Base-by-base conservation (phyloP, 1,140 invertebrate species). In the Gonioctena quinquepunctata region DNA sequence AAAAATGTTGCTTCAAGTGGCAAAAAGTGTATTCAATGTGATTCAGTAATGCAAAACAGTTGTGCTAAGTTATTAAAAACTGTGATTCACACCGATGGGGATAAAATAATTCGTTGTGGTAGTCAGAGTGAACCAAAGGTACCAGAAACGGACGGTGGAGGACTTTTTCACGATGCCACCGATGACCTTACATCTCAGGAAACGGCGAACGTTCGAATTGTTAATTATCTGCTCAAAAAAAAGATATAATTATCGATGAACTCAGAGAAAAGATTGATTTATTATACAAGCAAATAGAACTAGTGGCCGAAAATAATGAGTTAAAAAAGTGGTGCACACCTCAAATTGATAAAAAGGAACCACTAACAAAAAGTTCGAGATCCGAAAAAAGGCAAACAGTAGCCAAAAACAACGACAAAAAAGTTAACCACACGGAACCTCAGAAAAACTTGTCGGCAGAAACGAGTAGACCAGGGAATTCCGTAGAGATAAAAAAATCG, bases 251-350 rank as follows among this genome's bases (percentile, higher is more conserved):
- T n/a, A 54, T 54, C 18, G 18, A 21, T 18, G 18, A 54, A 54
- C 50, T 1, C 11, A 54, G 50, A 18, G 18, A 21, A 54, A 54
- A 54, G 18, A 54, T 54, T 54, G 50, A 54, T 18, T 54, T 21
- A 18, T 18, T 21, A n/a, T 54, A 21, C 18, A 54, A 54, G 18
- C 18, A 54, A 54, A 54, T 54, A 11, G 50, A 54, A 54, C 18
- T 54, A 18, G 18, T 54, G 18, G 11, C 50, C 50, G 50, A 54
- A 54, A 54, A 54, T 18, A 54, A 54, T 18, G 11, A n/a, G 50
- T 54, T 54, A 18, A 54, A 54, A 6, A 54, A 54, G 50, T 54
- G n/a, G n/a, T n/a, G n/a, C n/a, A n/a, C n/a, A n/a, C n/a, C n/a
- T n/a, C n/a, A n/a, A n/a, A n/a, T n/a, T n/a, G n/a, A n/a, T n/a